Conservation (phyloP, 1,140 invertebrate species). For the Tachypleus tridentatus region DNA sequence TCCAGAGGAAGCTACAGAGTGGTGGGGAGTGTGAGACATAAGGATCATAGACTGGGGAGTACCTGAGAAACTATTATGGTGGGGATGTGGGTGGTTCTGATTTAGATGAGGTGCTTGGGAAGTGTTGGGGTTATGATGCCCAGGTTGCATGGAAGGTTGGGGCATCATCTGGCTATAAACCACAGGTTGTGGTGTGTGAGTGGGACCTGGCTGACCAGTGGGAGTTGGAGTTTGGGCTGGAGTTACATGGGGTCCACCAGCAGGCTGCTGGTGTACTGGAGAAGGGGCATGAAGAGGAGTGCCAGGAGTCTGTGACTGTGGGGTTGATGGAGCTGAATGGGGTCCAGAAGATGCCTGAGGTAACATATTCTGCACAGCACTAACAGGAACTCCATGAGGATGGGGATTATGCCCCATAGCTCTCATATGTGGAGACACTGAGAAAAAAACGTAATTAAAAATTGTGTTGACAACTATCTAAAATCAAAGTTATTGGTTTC, state of each 20-base stretch:
- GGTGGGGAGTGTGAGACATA: background rate
- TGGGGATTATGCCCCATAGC: background rate
- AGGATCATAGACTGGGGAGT: background rate
- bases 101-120: background rate
- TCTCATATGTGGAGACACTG: background rate
- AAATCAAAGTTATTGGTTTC: conserved; percentile 1
- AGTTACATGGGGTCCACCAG: background rate
- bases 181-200: background rate
- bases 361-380: background rate
- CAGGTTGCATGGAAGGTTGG: background rate
- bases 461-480: background rate
- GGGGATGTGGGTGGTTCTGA: background rate
- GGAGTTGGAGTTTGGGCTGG: conserved; percentile 4
- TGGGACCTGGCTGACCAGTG: background rate
- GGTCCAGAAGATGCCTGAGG: background rate
- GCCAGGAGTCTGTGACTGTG: conserved; percentile 2
- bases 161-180: background rate
- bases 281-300: conserved; percentile 1
- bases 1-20: background rate
- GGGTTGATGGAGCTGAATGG: background rate
- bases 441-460: background rate
- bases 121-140: background rate
- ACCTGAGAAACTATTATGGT: background rate
- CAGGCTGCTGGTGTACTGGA: background rate
- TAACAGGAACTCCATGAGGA: conserved; percentile 1